Evolutionary conservation across 2,113 vertebrate genomes (phyloP).

Genomic region (Oncorhynchus keta): DNA sequence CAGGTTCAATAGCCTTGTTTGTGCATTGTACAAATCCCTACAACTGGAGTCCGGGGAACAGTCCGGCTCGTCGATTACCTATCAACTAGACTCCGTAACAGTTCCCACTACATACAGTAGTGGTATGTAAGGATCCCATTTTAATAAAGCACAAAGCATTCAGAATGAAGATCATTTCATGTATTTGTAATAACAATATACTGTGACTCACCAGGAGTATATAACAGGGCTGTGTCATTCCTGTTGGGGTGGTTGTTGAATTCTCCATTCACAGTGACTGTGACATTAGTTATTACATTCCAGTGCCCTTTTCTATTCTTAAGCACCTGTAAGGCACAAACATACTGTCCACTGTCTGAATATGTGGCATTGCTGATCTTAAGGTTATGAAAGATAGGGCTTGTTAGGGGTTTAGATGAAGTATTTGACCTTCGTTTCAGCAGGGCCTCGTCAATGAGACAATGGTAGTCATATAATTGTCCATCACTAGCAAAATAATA

Average conservation of each 20-base stretch:
- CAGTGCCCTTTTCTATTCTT: background rate
- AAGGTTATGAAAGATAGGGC: background rate
- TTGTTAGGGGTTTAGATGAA: background rate
- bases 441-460: conserved; percentile 1
- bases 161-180: background rate
- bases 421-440: conserved; percentile 6
- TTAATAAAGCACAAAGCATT: conserved; percentile 1
- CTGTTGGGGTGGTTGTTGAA: no score
- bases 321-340: conserved; percentile 20
- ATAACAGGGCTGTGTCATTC: background rate
- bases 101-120: conserved; percentile 6
- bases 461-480: background rate
- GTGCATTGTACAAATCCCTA: no score
- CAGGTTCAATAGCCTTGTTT: no score
- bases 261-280: conserved; percentile 15
- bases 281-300: conserved; percentile 26
- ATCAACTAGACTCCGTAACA: no score
- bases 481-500: background rate
- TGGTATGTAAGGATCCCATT: background rate
- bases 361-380: conserved; percentile 17
- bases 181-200: no score
- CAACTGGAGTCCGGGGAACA: no score
- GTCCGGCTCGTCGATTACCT: no score
- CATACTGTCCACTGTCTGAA: conserved; percentile 37
- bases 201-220: no score